Evolutionary conservation across 2,797 vertebrate genomes (phyloP), one percentile per base, ranked within the genome.

Genomic region (Centropyge bicolor): DNA sequence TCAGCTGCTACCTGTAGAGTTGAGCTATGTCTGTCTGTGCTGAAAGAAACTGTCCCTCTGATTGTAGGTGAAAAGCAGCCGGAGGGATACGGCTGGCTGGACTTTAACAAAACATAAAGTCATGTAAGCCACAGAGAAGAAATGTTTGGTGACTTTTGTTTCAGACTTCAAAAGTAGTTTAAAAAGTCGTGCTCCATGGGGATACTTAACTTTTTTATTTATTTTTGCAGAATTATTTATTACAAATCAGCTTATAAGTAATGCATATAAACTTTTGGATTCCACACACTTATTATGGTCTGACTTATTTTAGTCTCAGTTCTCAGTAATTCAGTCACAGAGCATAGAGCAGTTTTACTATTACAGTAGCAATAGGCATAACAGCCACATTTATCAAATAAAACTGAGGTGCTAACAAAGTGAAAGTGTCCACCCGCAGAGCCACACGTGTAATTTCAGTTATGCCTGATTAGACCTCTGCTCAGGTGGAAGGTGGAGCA

Each of bases 1-100:
- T 90, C 90, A 89, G 87, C 86, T 78, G 91, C 93, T 93, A 95
- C 95, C 94, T 95, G 95, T 95, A 94, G 94, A 93, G 92, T 76
- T 90, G 91, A 95, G 93, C 88, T 91, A 92, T 89, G 92, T 93
- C 93, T 93, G 93, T 94, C 93, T 86, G 88, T 66, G 84, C 80
- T 85, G 87, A 90, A 84, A 90, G 86, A 85, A 92, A 91, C 84
- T 88, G 92, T 92, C 89, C 83, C 87, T 87, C 86, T 77, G 81
- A 89, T 86, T 82, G 73, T 74, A 73, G 82, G 83, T 74, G 76
- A 80, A 85, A 89, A 89, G 86, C 83, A 86, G 76, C 82, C 78
- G 68, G 78, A 81, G 86, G 85, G 88, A 93, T 78, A 63, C n/a
- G 83, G 73, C 80, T 82, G 80, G 46, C 70, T 89, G 83, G 86